These are phyloP conservation scores for Isaurus tuberculatus DNA, from an alignment of 92 coral and sea anemone genomes.

Conservation along the genomic window DNA sequence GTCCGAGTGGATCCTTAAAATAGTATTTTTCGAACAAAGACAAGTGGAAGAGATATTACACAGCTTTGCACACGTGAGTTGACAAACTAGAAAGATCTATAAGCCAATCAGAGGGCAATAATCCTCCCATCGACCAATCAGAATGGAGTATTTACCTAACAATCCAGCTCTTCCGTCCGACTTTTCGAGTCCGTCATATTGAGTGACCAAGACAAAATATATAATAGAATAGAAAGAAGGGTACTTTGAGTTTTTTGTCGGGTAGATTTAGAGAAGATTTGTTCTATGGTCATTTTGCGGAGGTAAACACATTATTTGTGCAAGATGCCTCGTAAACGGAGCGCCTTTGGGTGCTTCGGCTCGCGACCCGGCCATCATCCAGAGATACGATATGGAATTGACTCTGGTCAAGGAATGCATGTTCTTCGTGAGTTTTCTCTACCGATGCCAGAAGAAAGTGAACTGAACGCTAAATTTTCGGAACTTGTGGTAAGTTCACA, in stretches of 20 bases:
- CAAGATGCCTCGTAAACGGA: slow-evolving; percentile 90
- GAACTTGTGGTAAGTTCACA: slow-evolving; percentile 95
- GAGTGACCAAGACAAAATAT: slow-evolving; percentile 26
- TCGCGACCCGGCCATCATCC: slow-evolving; percentile 87
- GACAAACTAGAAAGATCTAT: not conserved
- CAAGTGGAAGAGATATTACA: slow-evolving; percentile 13
- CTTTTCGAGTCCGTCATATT: slow-evolving; percentile 44
- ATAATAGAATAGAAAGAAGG: slow-evolving; percentile 12
- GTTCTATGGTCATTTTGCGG: slow-evolving; percentile 59
- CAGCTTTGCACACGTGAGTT: slow-evolving; percentile 32
- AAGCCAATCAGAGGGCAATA: slow-evolving; percentile 31
- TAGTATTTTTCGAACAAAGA: slow-evolving; percentile 13
- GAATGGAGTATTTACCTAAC: slow-evolving; percentile 8
- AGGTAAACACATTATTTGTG: slow-evolving; percentile 49
- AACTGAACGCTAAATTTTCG: slow-evolving; percentile 95
- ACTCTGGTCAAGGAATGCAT: slow-evolving; percentile 85
- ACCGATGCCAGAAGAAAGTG: slow-evolving; percentile 99
- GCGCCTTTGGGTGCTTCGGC: slow-evolving; percentile 93
- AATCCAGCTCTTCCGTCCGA: slow-evolving; percentile 43
- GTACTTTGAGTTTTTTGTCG: slow-evolving; percentile 2
- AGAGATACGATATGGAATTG: slow-evolving; percentile 99
- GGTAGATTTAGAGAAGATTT: slow-evolving; percentile 14
- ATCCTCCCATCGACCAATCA: slow-evolving; percentile 14
- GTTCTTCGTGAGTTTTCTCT: slow-evolving; percentile 84
- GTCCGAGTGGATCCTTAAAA: not conserved